Evolutionary conservation across 2,888 invertebrate species (phyloP).

Genomic region (Rutpela maculata): DNA sequence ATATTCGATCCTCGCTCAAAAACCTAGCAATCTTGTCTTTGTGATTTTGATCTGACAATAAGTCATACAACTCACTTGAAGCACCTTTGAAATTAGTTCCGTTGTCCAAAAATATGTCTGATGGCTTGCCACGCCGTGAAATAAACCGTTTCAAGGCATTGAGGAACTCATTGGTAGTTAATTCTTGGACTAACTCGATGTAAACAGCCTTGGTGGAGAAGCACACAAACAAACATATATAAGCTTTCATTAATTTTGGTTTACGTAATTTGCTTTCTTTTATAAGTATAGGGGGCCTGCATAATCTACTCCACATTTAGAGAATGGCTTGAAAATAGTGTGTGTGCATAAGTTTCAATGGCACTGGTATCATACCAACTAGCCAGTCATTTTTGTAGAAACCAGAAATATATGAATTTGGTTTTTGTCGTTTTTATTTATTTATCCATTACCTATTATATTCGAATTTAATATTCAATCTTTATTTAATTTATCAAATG

Average conservation of each 20-base stretch:
- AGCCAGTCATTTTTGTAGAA: too few relatives aligned
- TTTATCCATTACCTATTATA: too few relatives aligned
- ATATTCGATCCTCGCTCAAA: neutral
- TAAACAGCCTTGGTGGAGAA: constrained; percentile 9
- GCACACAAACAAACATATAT: constrained; percentile 3
- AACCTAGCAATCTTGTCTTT: too few relatives aligned
- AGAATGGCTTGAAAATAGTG: neutral
- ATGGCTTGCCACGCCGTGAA: neutral
- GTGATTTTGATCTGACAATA: too few relatives aligned
- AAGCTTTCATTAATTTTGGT: neutral
- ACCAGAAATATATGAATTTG: too few relatives aligned
- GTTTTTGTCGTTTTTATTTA: too few relatives aligned
- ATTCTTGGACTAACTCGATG: neutral
- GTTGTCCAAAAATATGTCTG: neutral
- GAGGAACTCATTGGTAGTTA: neutral
- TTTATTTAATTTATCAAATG: too few relatives aligned
- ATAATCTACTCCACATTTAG: constrained; percentile 3
- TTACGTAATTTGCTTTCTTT: neutral
- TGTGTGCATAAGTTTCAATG: too few relatives aligned
- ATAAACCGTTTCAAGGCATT: constrained; percentile 4
- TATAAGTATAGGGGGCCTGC: constrained; percentile 8
- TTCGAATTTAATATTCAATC: too few relatives aligned
- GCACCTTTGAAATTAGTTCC: neutral
- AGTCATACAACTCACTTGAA: neutral
- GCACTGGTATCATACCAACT: too few relatives aligned